Percentiles rank a stretch among this genome's conserved stretches.
These are phyloP conservation scores for Chaetodon trifascialis DNA, from an alignment of 2,113 vertebrate species.

Conservation along the genomic window DNA sequence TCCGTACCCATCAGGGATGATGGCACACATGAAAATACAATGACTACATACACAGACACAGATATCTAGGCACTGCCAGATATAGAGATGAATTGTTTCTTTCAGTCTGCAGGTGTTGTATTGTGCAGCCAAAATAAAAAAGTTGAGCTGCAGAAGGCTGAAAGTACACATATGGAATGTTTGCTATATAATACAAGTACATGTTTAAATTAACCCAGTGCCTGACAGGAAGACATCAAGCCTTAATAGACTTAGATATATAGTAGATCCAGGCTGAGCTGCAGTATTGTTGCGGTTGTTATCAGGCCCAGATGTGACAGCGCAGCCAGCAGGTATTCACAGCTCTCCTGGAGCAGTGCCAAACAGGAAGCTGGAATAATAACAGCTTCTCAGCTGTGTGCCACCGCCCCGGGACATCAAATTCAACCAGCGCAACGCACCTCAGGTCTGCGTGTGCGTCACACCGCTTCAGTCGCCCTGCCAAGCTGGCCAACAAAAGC, in stretches of 20 bases:
- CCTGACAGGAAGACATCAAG: constrained; percentile 52
- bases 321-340: constrained; percentile 56
- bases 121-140: constrained; percentile 58
- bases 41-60: constrained; percentile 47
- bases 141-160: constrained; percentile 6
- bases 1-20: constrained; percentile 49
- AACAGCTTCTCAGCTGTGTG: constrained; percentile 44
- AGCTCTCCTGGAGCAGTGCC: constrained; percentile 32
- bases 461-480: constrained; percentile 25
- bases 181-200: constrained; percentile 22
- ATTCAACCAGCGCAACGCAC: constrained; percentile 6
- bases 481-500: constrained; percentile 64
- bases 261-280: constrained; percentile 53
- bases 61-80: constrained; percentile 41
- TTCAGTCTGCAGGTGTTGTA: constrained; percentile 61
- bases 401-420: constrained; percentile 24
- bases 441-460: constrained; percentile 47
- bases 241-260: constrained; percentile 43
- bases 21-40: constrained; percentile 52
- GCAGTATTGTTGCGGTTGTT: constrained; percentile 37
- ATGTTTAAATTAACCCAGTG: neutral
- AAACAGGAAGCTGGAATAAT: constrained; percentile 68
- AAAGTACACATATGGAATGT: constrained; percentile 55
- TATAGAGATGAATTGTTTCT: constrained; percentile 51
- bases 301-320: constrained; percentile 49